Evolutionary conservation across 1,140 invertebrate species (phyloP).

Genomic region (Hydropsyche tenuis): DNA sequence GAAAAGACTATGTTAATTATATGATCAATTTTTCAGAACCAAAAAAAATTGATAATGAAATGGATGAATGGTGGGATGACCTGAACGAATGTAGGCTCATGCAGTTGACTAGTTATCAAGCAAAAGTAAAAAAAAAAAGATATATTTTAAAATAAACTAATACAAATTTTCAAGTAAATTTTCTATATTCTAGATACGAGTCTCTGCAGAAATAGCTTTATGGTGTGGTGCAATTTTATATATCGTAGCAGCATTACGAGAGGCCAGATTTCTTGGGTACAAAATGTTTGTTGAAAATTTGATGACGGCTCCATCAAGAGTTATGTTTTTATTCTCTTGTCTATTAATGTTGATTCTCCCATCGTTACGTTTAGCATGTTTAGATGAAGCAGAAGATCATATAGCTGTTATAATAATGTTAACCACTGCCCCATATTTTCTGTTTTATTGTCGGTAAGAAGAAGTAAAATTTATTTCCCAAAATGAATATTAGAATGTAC

Average conservation of each 20-base stretch:
- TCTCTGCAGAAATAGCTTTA: constrained; percentile 73
- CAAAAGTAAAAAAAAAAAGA: constrained; percentile 56
- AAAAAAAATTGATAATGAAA: constrained; percentile 55
- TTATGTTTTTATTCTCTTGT: constrained; percentile 94
- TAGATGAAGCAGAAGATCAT: constrained; percentile 86
- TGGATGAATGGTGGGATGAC: constrained; percentile 73
- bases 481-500: too few species aligned
- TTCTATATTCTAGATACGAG: constrained; percentile 63
- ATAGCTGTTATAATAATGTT: constrained; percentile 93
- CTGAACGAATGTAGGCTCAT: constrained; percentile 73
- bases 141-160: background rate
- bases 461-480: background rate
- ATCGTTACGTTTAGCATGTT: constrained; percentile 82
- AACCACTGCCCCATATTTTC: constrained; percentile 94
- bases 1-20: background rate
- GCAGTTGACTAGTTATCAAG: constrained; percentile 64
- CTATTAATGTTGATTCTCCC: constrained; percentile 85
- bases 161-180: background rate
- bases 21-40: constrained; percentile 33
- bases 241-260: constrained; percentile 78
- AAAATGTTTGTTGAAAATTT: constrained; percentile 93
- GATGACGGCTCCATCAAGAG: constrained; percentile 71
- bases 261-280: constrained; percentile 82
- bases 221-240: constrained; percentile 81
- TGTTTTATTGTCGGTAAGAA: constrained; percentile 94